Evolutionary conservation across 1,140 invertebrate genomes (phyloP).

Genomic region (Bombus pascuorum): DNA sequence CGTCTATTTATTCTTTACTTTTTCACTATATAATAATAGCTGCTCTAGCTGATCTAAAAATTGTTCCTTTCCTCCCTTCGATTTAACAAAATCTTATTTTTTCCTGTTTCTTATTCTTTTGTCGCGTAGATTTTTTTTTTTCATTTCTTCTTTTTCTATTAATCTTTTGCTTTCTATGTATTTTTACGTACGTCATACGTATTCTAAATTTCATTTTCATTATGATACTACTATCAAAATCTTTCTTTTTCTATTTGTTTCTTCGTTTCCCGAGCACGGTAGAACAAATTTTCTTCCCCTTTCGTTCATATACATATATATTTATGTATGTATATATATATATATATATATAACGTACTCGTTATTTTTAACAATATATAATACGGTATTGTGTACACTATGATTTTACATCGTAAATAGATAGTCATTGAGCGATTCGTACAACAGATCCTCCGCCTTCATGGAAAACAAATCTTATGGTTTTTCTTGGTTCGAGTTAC

Average conservation of each 20-base stretch:
- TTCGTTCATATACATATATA: conserved; percentile 60
- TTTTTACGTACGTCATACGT: conserved; percentile 62
- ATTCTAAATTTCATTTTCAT: conserved; percentile 58
- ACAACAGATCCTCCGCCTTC: conserved; percentile 47
- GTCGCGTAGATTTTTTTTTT: conserved; percentile 35
- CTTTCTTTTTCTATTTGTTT: conserved; percentile 49
- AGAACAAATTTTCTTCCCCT: conserved; percentile 57
- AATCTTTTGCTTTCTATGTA: background rate
- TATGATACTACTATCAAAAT: conserved; percentile 67
- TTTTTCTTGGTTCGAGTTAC: conserved; percentile 41
- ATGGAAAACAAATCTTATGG: conserved; percentile 5
- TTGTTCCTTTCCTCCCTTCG: conserved; percentile 32
- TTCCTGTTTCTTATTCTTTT: background rate
- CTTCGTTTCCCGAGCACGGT: conserved; percentile 50
- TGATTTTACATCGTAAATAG: conserved; percentile 67
- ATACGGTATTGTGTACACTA: conserved; percentile 68
- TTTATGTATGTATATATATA: conserved; percentile 48
- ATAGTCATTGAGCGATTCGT: conserved; percentile 54
- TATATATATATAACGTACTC: conserved; percentile 66
- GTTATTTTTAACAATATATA: conserved; percentile 70
- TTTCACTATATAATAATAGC: conserved; percentile 54
- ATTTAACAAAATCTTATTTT: conserved; percentile 54
- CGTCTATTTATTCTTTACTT: conserved; percentile 65
- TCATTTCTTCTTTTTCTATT: conserved; percentile 53
- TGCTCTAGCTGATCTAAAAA: conserved; percentile 65